Evolutionary conservation across 1,140 invertebrate genomes (phyloP), one percentile per base, ranked within the genome.

Genomic region (Sinonovacula constricta): DNA sequence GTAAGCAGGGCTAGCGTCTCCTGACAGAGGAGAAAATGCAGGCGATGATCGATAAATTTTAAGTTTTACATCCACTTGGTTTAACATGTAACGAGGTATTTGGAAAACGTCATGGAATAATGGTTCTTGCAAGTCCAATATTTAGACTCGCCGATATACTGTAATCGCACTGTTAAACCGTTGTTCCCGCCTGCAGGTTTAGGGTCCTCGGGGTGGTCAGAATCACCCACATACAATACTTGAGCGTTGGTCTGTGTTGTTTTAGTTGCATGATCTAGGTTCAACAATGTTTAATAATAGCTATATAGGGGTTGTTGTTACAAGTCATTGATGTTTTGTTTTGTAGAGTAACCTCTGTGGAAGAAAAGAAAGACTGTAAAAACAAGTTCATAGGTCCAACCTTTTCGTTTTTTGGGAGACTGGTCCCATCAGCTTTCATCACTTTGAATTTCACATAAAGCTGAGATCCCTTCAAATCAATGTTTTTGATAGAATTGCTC

Each of bases 401-500:
- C 28, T 62, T 72, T 5, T 72, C 30, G 24, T 31, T 45, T 5
- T 14, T 53, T 10, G 36, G 31, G 4, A 72, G 57, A 24, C n/a
- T 0, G 53, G 3, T 62, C n/a, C 70, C 59, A 63, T 71, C 70
- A 15, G 70, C 0, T 30, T 72, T n/a, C 4, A 33, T 10, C 33
- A 51, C 34, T 28, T 63, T 62, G 2, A 70, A 28, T 72, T 62
- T 72, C 14, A 72, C 26, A 33, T 51, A 34, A 5, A 63, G 22
- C 33, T 72, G 70, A 33, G 18, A 18, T 28, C 22, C 69, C 10
- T 45, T 60, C 14, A 14, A 4, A 7, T 65, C 7, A 39, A 34
- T 49, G 49, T 70, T 79, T 59, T 82, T 76, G 70, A 82, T 79
- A 18, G 69, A 71, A 71, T 82, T 72, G n/a, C n/a, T 66, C 79